Percentiles rank a stretch among this genome's conserved stretches.
Conservation (phyloP, 2,888 invertebrate species). For the Stenchaetothrips biformis region DNA sequence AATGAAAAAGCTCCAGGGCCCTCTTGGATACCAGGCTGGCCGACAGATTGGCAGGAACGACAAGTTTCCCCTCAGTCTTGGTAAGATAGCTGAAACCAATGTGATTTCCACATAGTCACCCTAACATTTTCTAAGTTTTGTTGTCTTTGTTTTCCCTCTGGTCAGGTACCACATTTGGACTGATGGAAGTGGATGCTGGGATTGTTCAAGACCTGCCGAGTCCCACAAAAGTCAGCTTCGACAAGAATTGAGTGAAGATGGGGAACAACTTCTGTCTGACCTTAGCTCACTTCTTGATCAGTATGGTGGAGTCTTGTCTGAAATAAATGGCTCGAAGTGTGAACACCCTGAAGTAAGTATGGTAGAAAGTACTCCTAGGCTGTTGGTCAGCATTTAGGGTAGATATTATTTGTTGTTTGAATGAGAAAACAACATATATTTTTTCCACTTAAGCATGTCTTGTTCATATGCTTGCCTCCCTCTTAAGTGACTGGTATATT, state of each 20-base stretch:
- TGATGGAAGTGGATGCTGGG: constrained; percentile 11
- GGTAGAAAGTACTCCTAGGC: no score
- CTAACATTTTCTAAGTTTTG: background rate
- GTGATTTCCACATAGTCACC: background rate
- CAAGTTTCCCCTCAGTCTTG: background rate
- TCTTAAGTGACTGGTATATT: no score
- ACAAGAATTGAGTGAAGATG: constrained; percentile 56
- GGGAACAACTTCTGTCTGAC: constrained; percentile 58
- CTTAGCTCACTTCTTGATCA: constrained; percentile 54
- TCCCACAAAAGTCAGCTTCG: constrained; percentile 39
- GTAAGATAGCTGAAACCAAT: background rate
- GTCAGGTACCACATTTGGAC: background rate
- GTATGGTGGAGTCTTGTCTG: constrained; percentile 3
- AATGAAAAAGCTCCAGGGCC: background rate
- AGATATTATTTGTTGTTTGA: no score
- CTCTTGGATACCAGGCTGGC: constrained; percentile 10
- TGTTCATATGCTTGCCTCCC: no score
- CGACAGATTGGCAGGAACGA: background rate
- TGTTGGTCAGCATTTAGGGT: no score
- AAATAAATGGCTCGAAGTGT: constrained; percentile 14
- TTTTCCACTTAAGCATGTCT: no score
- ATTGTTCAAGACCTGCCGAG: background rate
- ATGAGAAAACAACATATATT: no score
- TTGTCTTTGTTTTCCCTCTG: background rate
- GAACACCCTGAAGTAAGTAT: background rate